Evolutionary conservation across 2,113 vertebrate species (phyloP).

Genomic region (Plotosus lineatus): DNA sequence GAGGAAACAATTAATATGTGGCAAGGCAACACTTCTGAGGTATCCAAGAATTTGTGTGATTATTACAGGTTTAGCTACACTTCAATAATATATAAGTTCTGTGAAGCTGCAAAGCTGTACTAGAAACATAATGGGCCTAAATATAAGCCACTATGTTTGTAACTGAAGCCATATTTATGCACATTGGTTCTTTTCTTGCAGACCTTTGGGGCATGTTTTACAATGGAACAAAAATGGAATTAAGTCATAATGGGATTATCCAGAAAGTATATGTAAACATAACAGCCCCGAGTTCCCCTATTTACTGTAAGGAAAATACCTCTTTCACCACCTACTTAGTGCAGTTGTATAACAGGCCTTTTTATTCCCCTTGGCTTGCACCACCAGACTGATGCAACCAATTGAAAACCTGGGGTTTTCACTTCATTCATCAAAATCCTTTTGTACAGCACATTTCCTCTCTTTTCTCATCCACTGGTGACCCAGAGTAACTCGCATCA

Average conservation of each 20-base stretch:
- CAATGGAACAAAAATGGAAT: neutral
- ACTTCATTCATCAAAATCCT: slow-evolving; percentile 28
- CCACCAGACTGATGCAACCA: slow-evolving; percentile 28
- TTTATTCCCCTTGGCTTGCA: slow-evolving; percentile 6
- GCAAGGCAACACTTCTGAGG: neutral
- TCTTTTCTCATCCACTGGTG: neutral
- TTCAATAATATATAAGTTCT: neutral
- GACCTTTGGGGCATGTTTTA: neutral
- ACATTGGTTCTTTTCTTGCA: neutral
- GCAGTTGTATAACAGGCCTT: slow-evolving; percentile 16
- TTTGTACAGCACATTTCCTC: slow-evolving; percentile 22
- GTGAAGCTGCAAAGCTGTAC: neutral
- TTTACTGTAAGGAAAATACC: slow-evolving; percentile 32
- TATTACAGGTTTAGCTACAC: neutral
- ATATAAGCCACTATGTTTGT: neutral
- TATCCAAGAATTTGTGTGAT: neutral
- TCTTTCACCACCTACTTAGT: slow-evolving; percentile 37
- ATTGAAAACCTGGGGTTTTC: slow-evolving; percentile 18
- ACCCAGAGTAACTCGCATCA: neutral
- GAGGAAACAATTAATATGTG: neutral
- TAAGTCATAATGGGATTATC: neutral
- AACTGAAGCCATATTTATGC: no score
- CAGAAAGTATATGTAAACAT: slow-evolving; percentile 30
- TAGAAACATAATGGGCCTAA: neutral
- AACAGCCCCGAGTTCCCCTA: slow-evolving; percentile 52